Evolutionary conservation across 2,888 invertebrate genomes (phyloP), one percentile per base, ranked within the genome.

Genomic region (Marronus borbonicus): DNA sequence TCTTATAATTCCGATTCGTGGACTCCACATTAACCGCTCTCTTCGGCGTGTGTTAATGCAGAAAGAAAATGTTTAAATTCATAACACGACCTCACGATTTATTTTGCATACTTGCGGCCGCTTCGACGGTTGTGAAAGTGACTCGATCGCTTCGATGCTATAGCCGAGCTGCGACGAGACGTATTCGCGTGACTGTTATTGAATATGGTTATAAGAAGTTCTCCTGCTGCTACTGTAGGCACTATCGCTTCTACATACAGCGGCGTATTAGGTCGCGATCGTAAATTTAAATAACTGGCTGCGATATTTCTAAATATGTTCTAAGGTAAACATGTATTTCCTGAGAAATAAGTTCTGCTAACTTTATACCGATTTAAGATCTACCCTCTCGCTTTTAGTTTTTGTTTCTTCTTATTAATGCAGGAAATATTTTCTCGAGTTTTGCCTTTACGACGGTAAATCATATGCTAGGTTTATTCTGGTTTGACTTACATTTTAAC

Each of bases 21-120:
- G 58, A 20, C 58, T 60, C 31, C 17, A 58, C 58, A 58, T 72
- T 39, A 20, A 72, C 50, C 49, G 24, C 44, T 50, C 62, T 36
- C 8, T 12, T 12, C 44, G 5, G 39, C 20, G 58, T 58, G 72
- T 58, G 72, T 58, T 72, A 72, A 72, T 72, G 58, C 58, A 76
- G 66, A 77, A 77, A 31, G 64, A 77, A 58, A 77, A 77, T 77
- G 77, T 77, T 70, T 77, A 77, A 77, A 77, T 77, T 77, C 77
- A 77, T 77, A 77, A 77, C 77, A 77, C 77, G 77, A 77, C 64
- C 39, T 20, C 72, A 72, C 72, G 72, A 72, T 72, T 72, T 72
- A 72, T 58, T 72, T 72, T 72, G 72, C 72, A 72, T 72, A 72
- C 49, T 7, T 14, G 64, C 24, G 31, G 14, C 65, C 50, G 72